Evolutionary conservation across 2,888 invertebrate genomes (phyloP), one percentile per base, ranked within the genome.

Genomic region (Torymus auratus): DNA sequence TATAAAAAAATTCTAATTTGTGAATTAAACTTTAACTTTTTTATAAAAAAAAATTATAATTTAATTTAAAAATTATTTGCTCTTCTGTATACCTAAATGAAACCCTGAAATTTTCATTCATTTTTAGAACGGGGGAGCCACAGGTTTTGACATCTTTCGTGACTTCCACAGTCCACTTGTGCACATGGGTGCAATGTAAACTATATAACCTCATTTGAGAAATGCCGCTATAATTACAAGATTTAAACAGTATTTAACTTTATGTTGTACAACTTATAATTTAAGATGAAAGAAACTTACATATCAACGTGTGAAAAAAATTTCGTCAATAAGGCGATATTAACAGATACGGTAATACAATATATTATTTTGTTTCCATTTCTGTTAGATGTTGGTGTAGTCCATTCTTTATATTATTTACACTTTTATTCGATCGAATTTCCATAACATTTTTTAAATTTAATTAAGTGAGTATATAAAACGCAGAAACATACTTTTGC

Each of bases 261-360:
- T 71, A 13, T 52, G 23, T 23, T 15, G 13, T 2, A 13, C 23
- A 23, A 62, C 20, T 17, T 11, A 10, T 28, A 12, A 56, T 17
- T 15, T 1, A 92, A 90, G 88, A 94, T 95, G 94, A 94, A 94
- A 87, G 95, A 95, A 89, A 89, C 92, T 52, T 90, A 93, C 81
- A 86, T 96, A 85, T 94, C 96, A 14, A 95, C 93, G 85, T 94
- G 94, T 86, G 96, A 96, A 91, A 94, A 94, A 88, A 93, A 92
- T 83, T 96, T 96, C 88, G 88, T 96, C 62, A 91, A 94, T 82
- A 94, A 93, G 90, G 93, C 94, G 53, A 92, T 96, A 65, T 90
- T 92, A 50, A 93, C 94, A 88, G 93, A 94, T 84, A 93, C 92
- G 91, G 96, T 96, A 92, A 83, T 84, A 67, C 28, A 62, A 72